phyloP scores from a whole-genome alignment of 2,888 invertebrate species.

The Pristionchus japonicus region DNA sequence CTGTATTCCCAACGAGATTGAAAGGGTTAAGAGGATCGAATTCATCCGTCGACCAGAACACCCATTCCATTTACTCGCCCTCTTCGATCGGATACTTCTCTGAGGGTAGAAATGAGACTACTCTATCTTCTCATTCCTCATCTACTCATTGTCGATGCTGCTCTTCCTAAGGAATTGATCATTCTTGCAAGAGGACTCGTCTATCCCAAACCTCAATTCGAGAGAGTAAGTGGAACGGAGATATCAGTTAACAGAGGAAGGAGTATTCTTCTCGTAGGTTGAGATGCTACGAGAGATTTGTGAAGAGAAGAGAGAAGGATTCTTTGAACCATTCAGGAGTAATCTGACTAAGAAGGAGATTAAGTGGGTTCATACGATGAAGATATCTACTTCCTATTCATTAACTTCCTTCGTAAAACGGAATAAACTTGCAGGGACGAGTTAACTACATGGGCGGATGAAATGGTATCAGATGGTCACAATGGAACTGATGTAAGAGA shows the following conservation, averaged over 20 bases:
- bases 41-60: background rate
- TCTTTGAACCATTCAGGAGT: slow-evolving; percentile 7
- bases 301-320: slow-evolving; percentile 1
- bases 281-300: background rate
- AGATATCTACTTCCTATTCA: background rate
- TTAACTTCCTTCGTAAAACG: background rate
- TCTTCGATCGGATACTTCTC: no score
- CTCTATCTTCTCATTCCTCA: background rate
- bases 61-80: background rate
- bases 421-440: background rate
- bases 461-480: background rate
- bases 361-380: background rate
- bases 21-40: background rate
- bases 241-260: background rate
- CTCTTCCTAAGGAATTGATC: slow-evolving; percentile 9
- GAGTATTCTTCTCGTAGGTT: background rate
- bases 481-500: slow-evolving; percentile 2
- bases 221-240: background rate
- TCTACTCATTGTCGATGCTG: background rate
- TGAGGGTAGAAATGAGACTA: background rate
- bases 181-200: slow-evolving; percentile 32
- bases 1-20: background rate
- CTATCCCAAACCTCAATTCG: slow-evolving; percentile 27
- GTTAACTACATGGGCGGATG: background rate
- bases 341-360: slow-evolving; percentile 14